phyloP scores from a whole-genome alignment of 2,888 invertebrate genomes.

The Leucophenga maculata region DNA sequence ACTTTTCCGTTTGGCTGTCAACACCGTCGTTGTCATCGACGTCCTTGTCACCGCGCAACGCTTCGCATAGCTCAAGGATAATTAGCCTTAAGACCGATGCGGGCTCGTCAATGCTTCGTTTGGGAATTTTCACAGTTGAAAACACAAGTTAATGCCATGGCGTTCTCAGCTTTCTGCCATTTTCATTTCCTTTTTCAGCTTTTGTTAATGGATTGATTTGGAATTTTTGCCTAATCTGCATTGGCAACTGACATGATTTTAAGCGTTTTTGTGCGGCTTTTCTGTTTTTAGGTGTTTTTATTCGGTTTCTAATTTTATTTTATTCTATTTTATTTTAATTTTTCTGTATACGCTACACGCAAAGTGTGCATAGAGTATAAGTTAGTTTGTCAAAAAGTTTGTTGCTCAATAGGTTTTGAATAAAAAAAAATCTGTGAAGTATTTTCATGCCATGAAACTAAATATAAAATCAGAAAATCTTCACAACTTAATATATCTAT shows the following conservation, averaged over 20 bases:
- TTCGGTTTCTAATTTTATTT: conserved; percentile 31
- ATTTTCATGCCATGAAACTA: too few species aligned
- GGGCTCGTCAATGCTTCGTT: conserved; percentile 43
- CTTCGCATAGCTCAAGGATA: conserved; percentile 52
- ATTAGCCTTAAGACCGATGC: conserved; percentile 53
- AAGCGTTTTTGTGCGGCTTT: conserved; percentile 45
- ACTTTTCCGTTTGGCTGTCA: conserved; percentile 45
- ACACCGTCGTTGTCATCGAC: conserved; percentile 6
- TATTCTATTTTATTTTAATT: conserved; percentile 33
- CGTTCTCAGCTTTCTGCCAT: conserved; percentile 31
- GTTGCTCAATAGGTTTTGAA: too few species aligned
- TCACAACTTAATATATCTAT: too few species aligned
- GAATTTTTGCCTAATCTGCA: conserved; percentile 45
- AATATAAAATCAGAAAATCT: too few species aligned
- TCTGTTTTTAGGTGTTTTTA: conserved; percentile 14
- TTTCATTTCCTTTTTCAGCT: conserved; percentile 44
- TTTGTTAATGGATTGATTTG: conserved; percentile 68
- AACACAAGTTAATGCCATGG: conserved; percentile 68
- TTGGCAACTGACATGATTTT: conserved; percentile 58
- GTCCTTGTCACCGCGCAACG: conserved; percentile 26
- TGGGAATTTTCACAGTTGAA: conserved; percentile 70
- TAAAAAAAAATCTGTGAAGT: too few species aligned
- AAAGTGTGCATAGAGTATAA: too few species aligned
- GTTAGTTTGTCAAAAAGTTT: too few species aligned
- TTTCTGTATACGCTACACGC: too few species aligned